Conservation (phyloP, 2,888 invertebrate genomes). For the Epistrophe eligans region DNA sequence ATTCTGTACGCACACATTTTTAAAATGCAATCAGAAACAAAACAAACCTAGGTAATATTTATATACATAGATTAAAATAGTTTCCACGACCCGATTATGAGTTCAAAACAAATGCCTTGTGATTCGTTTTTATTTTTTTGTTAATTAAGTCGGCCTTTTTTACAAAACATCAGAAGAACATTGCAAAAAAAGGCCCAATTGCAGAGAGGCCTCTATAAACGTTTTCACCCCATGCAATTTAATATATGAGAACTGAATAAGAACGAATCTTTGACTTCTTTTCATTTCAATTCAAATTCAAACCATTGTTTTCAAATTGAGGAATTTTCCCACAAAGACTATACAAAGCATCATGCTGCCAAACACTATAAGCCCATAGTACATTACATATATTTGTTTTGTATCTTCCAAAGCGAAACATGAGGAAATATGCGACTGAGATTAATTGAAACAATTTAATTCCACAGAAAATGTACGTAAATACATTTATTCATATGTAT, state of each 20-base stretch:
- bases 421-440: conserved; percentile 72
- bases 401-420: conserved; percentile 12
- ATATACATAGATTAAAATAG: not conserved
- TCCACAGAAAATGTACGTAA: conserved; percentile 33
- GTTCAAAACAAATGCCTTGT: not conserved
- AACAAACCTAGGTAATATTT: too few species aligned
- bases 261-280: conserved; percentile 56
- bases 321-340: conserved; percentile 68
- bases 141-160: conserved; percentile 34
- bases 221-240: conserved; percentile 68
- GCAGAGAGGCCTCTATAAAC: conserved; percentile 33
- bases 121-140: conserved; percentile 56
- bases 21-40: too few species aligned
- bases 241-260: conserved; percentile 28
- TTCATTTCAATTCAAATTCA: conserved; percentile 42
- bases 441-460: conserved; percentile 75
- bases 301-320: conserved; percentile 61
- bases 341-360: conserved; percentile 58
- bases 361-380: not conserved
- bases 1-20: too few species aligned
- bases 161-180: not conserved
- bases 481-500: not conserved
- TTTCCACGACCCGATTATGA: not conserved
- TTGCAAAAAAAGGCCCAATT: conserved; percentile 9
- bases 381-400: not conserved